These are phyloP conservation scores for Acridotheres tristis DNA, from an alignment of 2,797 vertebrate species.

Conservation along the genomic window DNA sequence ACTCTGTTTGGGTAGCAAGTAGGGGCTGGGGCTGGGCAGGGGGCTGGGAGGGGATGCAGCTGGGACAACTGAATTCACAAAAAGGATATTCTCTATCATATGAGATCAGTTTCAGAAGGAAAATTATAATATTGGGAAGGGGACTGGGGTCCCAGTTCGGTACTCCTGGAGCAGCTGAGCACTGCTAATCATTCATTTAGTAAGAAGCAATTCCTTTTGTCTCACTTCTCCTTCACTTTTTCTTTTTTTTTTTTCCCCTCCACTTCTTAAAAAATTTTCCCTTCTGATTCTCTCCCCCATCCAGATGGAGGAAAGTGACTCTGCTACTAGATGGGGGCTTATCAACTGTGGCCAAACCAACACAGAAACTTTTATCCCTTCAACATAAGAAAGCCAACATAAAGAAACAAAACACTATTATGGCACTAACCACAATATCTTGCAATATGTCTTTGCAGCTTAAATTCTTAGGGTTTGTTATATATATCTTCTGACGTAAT, in stretches of 20 bases:
- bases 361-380: neutral
- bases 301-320: neutral
- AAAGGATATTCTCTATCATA: neutral
- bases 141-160: fast-evolving
- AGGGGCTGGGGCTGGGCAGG: neutral
- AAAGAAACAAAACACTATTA: neutral
- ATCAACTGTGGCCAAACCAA: neutral
- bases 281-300: neutral
- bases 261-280: neutral
- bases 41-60: neutral
- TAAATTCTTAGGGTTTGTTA: neutral
- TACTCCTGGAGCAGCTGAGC: neutral
- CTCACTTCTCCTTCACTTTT: neutral
- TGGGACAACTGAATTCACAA: neutral
- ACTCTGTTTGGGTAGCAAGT: neutral
- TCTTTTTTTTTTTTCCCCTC: fast-evolving
- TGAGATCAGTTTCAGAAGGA: neutral
- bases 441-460: neutral
- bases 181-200: fast-evolving
- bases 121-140: neutral
- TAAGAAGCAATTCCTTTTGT: neutral
- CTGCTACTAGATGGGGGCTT: neutral
- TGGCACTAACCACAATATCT: neutral
- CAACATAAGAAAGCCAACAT: neutral
- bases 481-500: neutral